A percentile compares a stretch with the other conserved stretches of the same genome.
phyloP scores from a whole-genome alignment of 1,140 invertebrate species.

The Zeugodacus cucurbitae region DNA sequence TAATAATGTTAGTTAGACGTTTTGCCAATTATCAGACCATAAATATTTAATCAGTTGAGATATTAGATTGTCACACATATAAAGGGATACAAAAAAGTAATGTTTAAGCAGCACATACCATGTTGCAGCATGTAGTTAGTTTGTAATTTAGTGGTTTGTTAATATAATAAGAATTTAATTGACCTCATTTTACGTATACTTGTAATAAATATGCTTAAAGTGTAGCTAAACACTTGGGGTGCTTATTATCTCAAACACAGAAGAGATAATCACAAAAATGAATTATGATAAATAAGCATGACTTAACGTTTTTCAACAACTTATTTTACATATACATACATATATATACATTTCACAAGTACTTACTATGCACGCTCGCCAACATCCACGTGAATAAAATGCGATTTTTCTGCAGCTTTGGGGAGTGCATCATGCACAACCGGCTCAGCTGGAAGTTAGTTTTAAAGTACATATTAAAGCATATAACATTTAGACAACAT shows the following conservation, averaged over 20 bases:
- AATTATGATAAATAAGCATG: not conserved
- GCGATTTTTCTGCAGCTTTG: slow-evolving; percentile 68
- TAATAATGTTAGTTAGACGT: not conserved
- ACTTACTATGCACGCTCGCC: slow-evolving; percentile 71
- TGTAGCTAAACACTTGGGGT: not conserved
- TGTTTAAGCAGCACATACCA: no score
- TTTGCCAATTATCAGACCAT: not conserved
- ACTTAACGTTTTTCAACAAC: not conserved
- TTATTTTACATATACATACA: not conserved
- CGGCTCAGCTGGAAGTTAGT: slow-evolving; percentile 69
- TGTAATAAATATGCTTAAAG: not conserved
- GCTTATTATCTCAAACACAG: not conserved
- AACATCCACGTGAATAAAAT: slow-evolving; percentile 77
- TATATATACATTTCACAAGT: not conserved
- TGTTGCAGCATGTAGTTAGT: no score
- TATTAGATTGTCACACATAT: no score
- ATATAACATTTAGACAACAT: not conserved
- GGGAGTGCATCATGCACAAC: slow-evolving; percentile 73
- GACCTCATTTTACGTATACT: not conserved
- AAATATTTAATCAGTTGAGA: not conserved
- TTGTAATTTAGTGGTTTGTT: no score
- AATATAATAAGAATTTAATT: not conserved
- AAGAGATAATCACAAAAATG: not conserved
- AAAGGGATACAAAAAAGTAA: no score
- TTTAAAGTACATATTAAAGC: not conserved